phyloP scores from a whole-genome alignment of 2,888 invertebrate species.

The Encarsia formosa region DNA sequence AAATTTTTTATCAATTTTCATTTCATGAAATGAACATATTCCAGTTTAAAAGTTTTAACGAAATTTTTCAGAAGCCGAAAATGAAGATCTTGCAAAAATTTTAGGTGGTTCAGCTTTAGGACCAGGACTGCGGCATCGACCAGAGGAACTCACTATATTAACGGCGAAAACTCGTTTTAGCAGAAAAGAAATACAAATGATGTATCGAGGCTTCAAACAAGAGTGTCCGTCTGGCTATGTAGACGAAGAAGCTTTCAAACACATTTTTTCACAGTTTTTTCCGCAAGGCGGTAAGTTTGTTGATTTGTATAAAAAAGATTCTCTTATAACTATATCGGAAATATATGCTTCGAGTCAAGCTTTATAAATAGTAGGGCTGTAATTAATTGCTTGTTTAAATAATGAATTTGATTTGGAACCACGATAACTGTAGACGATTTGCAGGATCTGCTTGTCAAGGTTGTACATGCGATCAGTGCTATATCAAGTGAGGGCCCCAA shows the following conservation, averaged over 20 bases:
- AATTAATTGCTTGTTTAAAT: no score
- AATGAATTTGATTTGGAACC: no score
- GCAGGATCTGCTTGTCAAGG: no score
- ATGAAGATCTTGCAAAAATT: conserved; percentile 60
- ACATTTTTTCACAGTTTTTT: conserved; percentile 85
- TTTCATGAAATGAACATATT: no score
- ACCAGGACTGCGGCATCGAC: conserved; percentile 66
- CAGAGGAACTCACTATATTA: conserved; percentile 74
- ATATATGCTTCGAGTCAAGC: no score
- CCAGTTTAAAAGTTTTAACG: no score
- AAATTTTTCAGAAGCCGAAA: conserved; percentile 66
- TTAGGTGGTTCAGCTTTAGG: conserved; percentile 46
- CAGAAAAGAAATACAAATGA: conserved; percentile 79
- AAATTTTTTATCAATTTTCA: no score
- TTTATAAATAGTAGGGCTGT: no score
- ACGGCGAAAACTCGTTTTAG: conserved; percentile 76
- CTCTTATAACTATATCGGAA: no score
- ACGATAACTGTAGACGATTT: no score
- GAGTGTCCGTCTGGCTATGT: conserved; percentile 83
- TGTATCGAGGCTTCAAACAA: conserved; percentile 89
- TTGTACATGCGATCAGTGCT: no score
- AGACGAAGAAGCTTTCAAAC: conserved; percentile 82
- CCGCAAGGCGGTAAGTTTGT: conserved; percentile 78
- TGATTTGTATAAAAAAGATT: not conserved
- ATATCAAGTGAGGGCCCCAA: no score